Percentiles rank a stretch among this genome's conserved stretches.
Evolutionary conservation across 1,140 invertebrate genomes (phyloP).

Genomic region (Plodia interpunctella): DNA sequence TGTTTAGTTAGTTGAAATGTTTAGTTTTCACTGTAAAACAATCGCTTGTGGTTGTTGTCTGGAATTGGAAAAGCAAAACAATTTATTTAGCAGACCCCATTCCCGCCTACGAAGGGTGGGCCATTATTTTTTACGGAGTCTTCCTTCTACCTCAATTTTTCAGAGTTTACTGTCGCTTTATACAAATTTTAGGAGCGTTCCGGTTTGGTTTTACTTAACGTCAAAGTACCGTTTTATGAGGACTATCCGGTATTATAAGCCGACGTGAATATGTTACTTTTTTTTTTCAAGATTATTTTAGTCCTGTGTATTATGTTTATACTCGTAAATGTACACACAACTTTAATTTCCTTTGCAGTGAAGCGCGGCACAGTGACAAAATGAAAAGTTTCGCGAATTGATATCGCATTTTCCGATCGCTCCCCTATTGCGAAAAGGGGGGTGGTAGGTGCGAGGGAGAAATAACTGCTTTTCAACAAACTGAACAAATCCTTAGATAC

Average conservation of each 20-base stretch:
- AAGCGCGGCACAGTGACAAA: constrained; percentile 20
- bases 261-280: not conserved
- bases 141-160: constrained; percentile 62
- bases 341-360: constrained; percentile 38
- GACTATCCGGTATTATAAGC: not conserved
- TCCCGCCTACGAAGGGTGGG: constrained; percentile 35
- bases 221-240: constrained; percentile 18
- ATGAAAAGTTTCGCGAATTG: constrained; percentile 42
- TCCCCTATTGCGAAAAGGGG: constrained; percentile 22
- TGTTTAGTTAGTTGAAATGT: not conserved
- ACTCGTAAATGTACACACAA: too few species aligned
- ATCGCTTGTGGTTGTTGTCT: constrained; percentile 25
- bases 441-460: constrained; percentile 14
- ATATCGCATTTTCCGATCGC: constrained; percentile 45
- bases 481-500: constrained; percentile 29
- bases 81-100: constrained; percentile 56
- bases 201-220: constrained; percentile 40
- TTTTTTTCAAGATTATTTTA: not conserved
- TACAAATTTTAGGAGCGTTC: constrained; percentile 49
- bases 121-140: constrained; percentile 64
- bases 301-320: too few species aligned
- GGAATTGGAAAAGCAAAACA: constrained; percentile 65
- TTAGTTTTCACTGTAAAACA: too few species aligned
- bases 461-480: constrained; percentile 33
- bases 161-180: constrained; percentile 54